phyloP scores from a whole-genome alignment of 2,113 vertebrate genomes.

The Petromus typicus region DNA sequence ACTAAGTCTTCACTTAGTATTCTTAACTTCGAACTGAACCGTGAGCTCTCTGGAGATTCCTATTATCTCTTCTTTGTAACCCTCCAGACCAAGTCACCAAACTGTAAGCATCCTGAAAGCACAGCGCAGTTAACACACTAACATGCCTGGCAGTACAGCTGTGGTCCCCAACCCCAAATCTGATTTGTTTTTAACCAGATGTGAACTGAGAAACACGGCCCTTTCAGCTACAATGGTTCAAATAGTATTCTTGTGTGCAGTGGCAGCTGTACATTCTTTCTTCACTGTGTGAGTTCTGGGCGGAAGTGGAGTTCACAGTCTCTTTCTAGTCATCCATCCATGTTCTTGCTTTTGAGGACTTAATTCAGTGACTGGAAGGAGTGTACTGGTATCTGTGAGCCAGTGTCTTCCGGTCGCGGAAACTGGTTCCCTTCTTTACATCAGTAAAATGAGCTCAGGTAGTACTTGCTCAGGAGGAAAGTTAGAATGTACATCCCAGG shows the following conservation, averaged over 20 bases:
- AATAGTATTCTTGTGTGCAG: neutral
- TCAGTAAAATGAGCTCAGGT: neutral
- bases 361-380: neutral
- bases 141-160: neutral
- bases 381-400: neutral
- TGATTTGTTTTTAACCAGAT: neutral
- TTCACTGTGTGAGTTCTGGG: neutral
- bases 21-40: neutral
- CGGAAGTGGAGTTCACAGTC: neutral
- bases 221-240: conserved; percentile 11
- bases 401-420: neutral
- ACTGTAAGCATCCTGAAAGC: neutral
- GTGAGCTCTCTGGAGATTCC: neutral
- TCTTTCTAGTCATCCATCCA: conserved; percentile 7
- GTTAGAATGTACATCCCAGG: neutral
- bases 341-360: neutral
- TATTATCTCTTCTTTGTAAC: conserved; percentile 16
- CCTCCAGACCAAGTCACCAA: neutral
- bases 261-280: neutral
- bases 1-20: neutral
- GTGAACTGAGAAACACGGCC: neutral
- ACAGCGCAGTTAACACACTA: neutral
- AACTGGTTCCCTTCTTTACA: neutral
- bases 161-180: neutral
- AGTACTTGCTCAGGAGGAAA: neutral